Base-by-base conservation (phyloP, 1,140 invertebrate genomes). In the Ectropis grisescens region DNA sequence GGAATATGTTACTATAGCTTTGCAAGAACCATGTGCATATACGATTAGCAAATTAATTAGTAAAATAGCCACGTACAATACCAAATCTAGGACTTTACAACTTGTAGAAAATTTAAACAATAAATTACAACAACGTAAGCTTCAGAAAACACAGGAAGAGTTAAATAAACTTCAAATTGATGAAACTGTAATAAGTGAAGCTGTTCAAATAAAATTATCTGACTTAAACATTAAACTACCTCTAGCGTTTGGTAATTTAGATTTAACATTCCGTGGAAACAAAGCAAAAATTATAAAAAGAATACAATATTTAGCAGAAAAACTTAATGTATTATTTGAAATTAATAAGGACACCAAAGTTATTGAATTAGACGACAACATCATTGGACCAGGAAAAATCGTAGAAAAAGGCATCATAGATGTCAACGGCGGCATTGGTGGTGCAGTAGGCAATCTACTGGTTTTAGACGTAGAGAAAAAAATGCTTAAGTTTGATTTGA, bases 391-490 rank as follows among this genome's bases (percentile, higher is more conserved):
- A 10, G 16, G 31, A 14, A 24, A 31, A 16, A 19, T 33, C 24
- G 7, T 38, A 2, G 24, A 27, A 24, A 9, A 26, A 14, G 11
- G 16, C 10, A 27, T 38, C 19, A 13, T 41, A 11, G 27, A 35
- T 11, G 31, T 31, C 1, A 38, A 28, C 16, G 39, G 28, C 13
- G 32, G 32, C 9, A 42, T 47, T 9, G 32, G 45, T 7, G 32
- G 39, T 24, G 32, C 45, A 2, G 39, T 47, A 5, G 45, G 45
- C 6, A 47, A 41, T 29, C 12, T 47, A 9, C 8, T 47, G 1
- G 14, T 31, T 9, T 28, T 19, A 11, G 45, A 47, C 26, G 13
- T 23, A 7, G 12, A 29, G n/a, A 41, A 2, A n/a, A 28, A 39
- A 24, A 16, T 22, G 11, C 24, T 39, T 13, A 25, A 8, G 13